These are phyloP conservation scores for Caenorhabditis imperialis DNA, from an alignment of 2,888 invertebrate genomes.

Conservation along the genomic window DNA sequence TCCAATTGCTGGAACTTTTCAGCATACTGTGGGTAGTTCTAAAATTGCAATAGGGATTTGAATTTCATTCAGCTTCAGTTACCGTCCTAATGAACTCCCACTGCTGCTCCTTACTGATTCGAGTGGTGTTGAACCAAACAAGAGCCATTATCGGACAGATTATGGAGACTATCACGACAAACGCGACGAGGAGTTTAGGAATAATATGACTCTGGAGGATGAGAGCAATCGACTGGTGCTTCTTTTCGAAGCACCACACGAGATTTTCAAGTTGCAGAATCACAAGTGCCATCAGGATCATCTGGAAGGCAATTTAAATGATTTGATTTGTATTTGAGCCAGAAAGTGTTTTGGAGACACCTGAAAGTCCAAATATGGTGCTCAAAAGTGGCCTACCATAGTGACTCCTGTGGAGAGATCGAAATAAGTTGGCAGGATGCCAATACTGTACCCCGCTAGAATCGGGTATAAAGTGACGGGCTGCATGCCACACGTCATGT, in stretches of 20 bases:
- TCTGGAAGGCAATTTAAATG: too few species aligned
- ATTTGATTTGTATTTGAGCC: background rate
- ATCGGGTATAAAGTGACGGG: slow-evolving; percentile 4
- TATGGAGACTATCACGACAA: too few species aligned
- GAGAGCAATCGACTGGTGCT: background rate
- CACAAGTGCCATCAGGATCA: too few species aligned
- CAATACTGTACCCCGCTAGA: background rate
- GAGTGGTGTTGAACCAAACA: background rate
- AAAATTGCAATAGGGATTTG: background rate
- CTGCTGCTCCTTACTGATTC: background rate
- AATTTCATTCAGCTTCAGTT: background rate
- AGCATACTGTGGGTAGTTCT: background rate
- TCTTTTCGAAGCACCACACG: too few species aligned
- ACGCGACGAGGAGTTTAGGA: background rate
- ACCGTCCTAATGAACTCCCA: background rate
- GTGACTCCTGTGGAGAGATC: background rate
- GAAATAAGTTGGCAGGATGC: background rate
- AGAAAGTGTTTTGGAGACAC: background rate
- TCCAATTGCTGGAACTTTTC: background rate
- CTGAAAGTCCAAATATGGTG: background rate
- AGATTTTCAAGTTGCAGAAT: too few species aligned
- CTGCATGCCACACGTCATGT: background rate
- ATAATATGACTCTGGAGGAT: background rate
- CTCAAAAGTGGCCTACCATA: background rate
- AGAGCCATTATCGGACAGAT: background rate